Percentiles rank a stretch among this genome's conserved stretches.
These are phyloP conservation scores for Acholoe squamosa DNA, from an alignment of 2,888 invertebrate species.

Conservation along the genomic window DNA sequence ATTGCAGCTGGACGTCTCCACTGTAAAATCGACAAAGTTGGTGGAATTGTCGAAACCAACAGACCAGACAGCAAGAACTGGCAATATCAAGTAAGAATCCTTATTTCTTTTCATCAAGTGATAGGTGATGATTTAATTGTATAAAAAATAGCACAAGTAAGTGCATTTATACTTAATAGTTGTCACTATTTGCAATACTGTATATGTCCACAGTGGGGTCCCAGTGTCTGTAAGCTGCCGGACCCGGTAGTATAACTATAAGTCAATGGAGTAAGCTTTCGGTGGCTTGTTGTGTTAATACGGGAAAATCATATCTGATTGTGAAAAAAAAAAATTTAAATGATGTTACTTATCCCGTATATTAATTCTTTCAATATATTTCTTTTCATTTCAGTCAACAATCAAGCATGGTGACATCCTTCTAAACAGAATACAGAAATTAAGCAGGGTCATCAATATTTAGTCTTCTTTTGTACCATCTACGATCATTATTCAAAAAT, in stretches of 20 bases:
- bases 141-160: no score
- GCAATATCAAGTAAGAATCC: conserved; percentile 90
- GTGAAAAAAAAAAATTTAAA: no score
- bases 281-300: no score
- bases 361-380: not conserved
- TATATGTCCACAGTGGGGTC: no score
- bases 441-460: conserved; percentile 99
- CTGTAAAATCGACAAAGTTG: conserved; percentile 98
- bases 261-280: no score
- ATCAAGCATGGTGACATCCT: conserved; percentile 99
- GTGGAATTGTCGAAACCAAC: conserved; percentile 94
- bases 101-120: not conserved
- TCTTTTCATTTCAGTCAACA: conserved; percentile 86
- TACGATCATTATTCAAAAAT: not conserved
- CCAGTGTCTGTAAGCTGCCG: no score
- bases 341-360: no score
- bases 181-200: no score
- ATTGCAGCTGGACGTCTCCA: conserved; percentile 98
- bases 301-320: no score
- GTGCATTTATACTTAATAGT: no score
- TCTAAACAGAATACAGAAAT: conserved; percentile 98
- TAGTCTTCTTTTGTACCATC: conserved; percentile 70
- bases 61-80: conserved; percentile 94
- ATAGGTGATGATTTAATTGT: not conserved
- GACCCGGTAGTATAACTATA: no score